Conservation (phyloP, 2,113 vertebrate genomes). For the Ahaetulla prasina region DNA sequence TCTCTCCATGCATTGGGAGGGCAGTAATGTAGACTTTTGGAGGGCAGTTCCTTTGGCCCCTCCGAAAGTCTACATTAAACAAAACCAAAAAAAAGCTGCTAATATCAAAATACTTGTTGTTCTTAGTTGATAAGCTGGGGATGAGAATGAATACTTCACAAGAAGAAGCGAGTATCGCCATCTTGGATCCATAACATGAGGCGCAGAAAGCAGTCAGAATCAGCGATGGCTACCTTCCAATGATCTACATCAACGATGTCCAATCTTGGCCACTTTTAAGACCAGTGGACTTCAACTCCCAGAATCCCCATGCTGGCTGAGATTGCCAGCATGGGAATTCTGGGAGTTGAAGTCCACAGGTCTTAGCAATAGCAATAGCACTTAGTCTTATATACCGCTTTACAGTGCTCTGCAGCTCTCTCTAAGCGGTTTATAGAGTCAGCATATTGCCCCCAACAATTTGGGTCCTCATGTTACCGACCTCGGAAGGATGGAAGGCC, state of each 20-base stretch:
- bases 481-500: too few species aligned
- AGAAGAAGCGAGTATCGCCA: not conserved
- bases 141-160: not conserved
- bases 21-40: too few species aligned
- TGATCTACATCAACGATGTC: not conserved
- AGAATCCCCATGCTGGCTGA: not conserved
- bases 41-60: not conserved
- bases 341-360: not conserved
- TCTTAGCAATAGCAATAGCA: not conserved
- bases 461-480: too few species aligned
- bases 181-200: too few species aligned
- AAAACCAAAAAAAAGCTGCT: too few species aligned
- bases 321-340: not conserved
- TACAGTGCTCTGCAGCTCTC: too few species aligned
- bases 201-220: not conserved
- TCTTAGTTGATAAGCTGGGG: not conserved
- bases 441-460: too few species aligned
- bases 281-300: not conserved
- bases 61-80: not conserved
- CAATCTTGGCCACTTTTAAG: not conserved
- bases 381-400: too few species aligned
- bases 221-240: not conserved
- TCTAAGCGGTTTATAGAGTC: too few species aligned
- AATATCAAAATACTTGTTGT: not conserved
- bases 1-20: not conserved